A percentile compares a stretch with the other conserved stretches of the same genome.
Conservation (phyloP, 2,888 invertebrate genomes). For the Heliconius ismenius region DNA sequence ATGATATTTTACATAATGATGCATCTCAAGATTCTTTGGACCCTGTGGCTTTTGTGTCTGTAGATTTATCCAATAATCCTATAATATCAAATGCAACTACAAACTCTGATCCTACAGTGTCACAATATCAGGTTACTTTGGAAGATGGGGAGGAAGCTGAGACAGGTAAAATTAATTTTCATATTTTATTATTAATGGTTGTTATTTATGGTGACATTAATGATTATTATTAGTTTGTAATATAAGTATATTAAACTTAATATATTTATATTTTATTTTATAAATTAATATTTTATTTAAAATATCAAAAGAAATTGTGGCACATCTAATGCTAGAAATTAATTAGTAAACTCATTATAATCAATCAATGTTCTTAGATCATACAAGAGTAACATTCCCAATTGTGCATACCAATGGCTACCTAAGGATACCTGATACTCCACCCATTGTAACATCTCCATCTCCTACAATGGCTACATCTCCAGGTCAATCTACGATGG, state of each 20-base stretch:
- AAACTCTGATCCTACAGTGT: slow-evolving; percentile 52
- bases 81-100: slow-evolving; percentile 36
- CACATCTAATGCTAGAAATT: background rate
- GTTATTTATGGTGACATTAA: too few relatives aligned
- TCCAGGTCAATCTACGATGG: slow-evolving; percentile 50
- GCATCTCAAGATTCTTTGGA: slow-evolving; percentile 61
- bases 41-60: slow-evolving; percentile 58
- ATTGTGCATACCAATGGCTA: slow-evolving; percentile 49
- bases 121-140: slow-evolving; percentile 73
- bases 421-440: slow-evolving; percentile 50
- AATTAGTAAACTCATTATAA: slow-evolving; percentile 19
- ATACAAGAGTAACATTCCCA: slow-evolving; percentile 56
- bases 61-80: slow-evolving; percentile 52
- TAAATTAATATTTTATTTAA: too few relatives aligned
- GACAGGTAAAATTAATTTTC: slow-evolving; percentile 53
- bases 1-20: slow-evolving; percentile 68
- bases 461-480: slow-evolving; percentile 56
- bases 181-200: background rate
- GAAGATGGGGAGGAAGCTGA: slow-evolving; percentile 73
- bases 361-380: slow-evolving; percentile 54
- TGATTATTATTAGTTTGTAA: too few relatives aligned
- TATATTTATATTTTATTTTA: too few relatives aligned
- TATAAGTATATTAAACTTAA: too few relatives aligned
- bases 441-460: slow-evolving; percentile 60
- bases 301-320: background rate